phyloP scores from a whole-genome alignment of 1,140 invertebrate genomes.

The Apis florea region DNA sequence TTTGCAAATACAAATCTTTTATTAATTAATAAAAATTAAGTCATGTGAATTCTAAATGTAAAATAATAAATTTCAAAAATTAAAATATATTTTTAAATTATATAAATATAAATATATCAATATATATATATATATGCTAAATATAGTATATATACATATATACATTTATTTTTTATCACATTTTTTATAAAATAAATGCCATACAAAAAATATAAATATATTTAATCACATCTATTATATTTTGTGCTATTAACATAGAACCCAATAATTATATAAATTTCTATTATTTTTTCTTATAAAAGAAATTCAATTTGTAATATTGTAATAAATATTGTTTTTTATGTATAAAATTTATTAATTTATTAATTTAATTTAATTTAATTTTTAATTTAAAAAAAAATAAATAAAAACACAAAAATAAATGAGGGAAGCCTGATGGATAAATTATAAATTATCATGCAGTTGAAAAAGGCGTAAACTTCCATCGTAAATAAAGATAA shows the following conservation, averaged over 20 bases:
- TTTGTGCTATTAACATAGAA: no score
- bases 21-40: neutral
- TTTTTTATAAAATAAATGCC: neutral
- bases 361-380: neutral
- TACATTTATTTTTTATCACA: no score
- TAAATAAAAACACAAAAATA: neutral
- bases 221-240: no score
- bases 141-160: no score
- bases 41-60: neutral
- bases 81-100: neutral
- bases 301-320: no score
- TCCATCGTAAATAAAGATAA: slow-evolving; percentile 42
- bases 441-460: slow-evolving; percentile 49
- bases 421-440: neutral
- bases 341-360: neutral
- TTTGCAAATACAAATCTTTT: neutral
- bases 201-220: neutral
- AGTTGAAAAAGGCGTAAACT: slow-evolving; percentile 52
- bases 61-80: neutral
- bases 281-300: no score
- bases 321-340: no score
- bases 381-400: no score
- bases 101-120: neutral
- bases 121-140: no score
- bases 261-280: no score